Percentiles rank a stretch among this genome's conserved stretches.
These are phyloP conservation scores for Syrrhaptes paradoxus DNA, from an alignment of 2,113 vertebrate genomes.

Conservation along the genomic window DNA sequence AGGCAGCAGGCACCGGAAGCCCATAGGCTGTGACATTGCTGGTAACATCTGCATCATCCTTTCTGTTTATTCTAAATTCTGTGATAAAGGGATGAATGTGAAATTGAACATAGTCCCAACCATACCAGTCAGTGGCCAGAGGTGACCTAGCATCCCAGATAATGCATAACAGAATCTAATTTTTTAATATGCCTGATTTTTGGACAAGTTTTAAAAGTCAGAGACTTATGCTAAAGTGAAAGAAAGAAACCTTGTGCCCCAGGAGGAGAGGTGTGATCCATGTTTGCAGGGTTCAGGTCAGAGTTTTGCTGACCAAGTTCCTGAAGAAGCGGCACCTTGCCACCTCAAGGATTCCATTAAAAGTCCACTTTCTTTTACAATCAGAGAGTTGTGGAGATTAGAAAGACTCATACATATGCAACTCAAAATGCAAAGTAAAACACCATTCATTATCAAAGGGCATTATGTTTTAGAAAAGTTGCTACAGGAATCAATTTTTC, in stretches of 20 bases:
- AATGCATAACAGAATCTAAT: not conserved
- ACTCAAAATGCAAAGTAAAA: not conserved
- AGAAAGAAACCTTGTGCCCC: not conserved
- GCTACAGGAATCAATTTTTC: not conserved
- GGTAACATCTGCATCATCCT: not conserved
- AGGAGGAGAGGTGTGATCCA: not conserved
- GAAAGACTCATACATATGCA: not conserved
- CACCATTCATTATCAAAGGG: not conserved
- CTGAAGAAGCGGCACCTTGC: not conserved
- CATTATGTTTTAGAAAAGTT: not conserved
- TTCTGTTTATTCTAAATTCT: not conserved
- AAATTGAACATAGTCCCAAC: not conserved
- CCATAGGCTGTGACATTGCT: rapidly evolving
- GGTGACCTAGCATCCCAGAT: not conserved
- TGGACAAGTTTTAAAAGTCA: not conserved
- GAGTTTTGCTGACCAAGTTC: not conserved
- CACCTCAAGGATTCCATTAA: not conserved
- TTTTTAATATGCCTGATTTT: not conserved
- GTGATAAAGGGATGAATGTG: rapidly evolving
- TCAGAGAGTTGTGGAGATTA: not conserved
- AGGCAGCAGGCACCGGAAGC: not conserved
- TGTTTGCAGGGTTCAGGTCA: not conserved
- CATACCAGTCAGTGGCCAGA: not conserved
- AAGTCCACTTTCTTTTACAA: not conserved
- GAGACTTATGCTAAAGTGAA: not conserved